Base-by-base conservation (phyloP, 2,113 vertebrate species). In the Craseonycteris thonglongyai region DNA sequence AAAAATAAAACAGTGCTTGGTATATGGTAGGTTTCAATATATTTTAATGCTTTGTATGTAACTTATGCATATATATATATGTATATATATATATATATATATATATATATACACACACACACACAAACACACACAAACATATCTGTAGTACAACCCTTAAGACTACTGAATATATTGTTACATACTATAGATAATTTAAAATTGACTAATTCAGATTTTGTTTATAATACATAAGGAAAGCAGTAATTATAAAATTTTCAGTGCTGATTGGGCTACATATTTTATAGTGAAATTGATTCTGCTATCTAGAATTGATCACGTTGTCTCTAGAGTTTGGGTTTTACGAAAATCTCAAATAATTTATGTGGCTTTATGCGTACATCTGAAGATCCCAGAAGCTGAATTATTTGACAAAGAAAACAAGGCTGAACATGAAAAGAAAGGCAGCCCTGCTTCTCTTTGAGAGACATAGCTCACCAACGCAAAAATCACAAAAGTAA, bases 341-440 rank as follows among this genome's bases (percentile, higher is more conserved):
- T 98, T 96, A 95, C 96, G 89, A 98, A 98, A 98, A 81, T 96
- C 92, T 95, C 95, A 95, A 28, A 91, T 96, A 18, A 90, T 76
- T 89, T 58, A 63, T 49, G 68, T 26, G 18, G 16, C 35, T 95
- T 86, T 91, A 92, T 88, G 81, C 74, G 94, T 75, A 93, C 12
- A 92, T 96, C 79, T 69, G 75, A 90, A 90, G 69, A 69, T 92
- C 97, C 92, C 86, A 69, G 33, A 96, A 91, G 49, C 10, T 69
- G 47, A 94, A 79, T 28, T 40, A 82, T 97, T 92, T 42, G 59
- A 78, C 92, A 93, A 83, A n/a, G 75, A 65, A 69, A 78, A 66
- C n/a, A 78, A 91, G 59, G 18, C 59, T 91, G 54, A 5, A 91
- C 84, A 97, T 94, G 59, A 96, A 97, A 96, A 92, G 58, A 59